Evolutionary conservation across 2,113 vertebrate species (phyloP).

Genomic region (Melanerpes aurifrons): DNA sequence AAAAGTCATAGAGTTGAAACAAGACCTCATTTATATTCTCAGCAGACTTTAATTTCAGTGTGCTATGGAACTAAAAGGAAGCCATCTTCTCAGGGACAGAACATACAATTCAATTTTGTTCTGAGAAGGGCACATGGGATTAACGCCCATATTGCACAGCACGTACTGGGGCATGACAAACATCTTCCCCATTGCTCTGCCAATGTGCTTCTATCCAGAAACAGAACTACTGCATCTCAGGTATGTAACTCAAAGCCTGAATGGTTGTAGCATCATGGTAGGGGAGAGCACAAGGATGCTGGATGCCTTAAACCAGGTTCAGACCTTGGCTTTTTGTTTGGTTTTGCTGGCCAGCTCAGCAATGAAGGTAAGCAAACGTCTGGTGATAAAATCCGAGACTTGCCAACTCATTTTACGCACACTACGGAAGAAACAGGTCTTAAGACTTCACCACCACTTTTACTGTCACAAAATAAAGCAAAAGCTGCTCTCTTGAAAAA

Average conservation of each 20-base stretch:
- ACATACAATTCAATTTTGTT: slow-evolving; percentile 65
- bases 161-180: slow-evolving; percentile 21
- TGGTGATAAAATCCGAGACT: background rate
- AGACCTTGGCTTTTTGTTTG: background rate
- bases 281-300: background rate
- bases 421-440: background rate
- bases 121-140: slow-evolving; percentile 42
- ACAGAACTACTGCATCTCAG: slow-evolving; percentile 1
- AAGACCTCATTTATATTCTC: slow-evolving; percentile 61
- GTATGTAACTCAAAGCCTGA: background rate
- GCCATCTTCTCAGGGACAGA: slow-evolving; percentile 66
- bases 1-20: slow-evolving; percentile 42
- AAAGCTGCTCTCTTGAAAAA: slow-evolving; percentile 42
- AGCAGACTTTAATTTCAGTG: slow-evolving; percentile 50
- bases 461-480: background rate
- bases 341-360: background rate
- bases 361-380: background rate
- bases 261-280: background rate
- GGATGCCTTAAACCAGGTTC: background rate
- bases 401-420: background rate
- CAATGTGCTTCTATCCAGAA: slow-evolving; percentile 32
- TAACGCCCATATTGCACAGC: slow-evolving; percentile 54
- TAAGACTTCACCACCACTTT: background rate
- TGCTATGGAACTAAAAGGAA: slow-evolving; percentile 54
- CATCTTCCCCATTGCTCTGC: slow-evolving; percentile 22